Conservation (phyloP, 2,888 invertebrate species). For the Orchesella flavescens region DNA sequence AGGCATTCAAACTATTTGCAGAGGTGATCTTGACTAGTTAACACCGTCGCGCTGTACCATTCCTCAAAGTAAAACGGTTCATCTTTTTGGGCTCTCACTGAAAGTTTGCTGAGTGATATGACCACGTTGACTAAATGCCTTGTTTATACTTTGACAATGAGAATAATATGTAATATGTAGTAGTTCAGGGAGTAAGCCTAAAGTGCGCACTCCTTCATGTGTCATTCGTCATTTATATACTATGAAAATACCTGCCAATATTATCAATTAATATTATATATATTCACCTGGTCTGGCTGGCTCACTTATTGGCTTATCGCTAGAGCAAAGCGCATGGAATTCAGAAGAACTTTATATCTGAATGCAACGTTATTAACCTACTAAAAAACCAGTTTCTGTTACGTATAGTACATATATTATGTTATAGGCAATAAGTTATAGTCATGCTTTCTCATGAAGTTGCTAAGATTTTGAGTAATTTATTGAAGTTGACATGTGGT, state of each 20-base stretch:
- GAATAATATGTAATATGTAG: too few species aligned
- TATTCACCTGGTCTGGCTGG: too few species aligned
- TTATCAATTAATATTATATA: background rate
- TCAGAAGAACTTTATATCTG: background rate
- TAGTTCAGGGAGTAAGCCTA: too few species aligned
- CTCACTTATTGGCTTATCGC: too few species aligned
- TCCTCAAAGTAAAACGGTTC: too few species aligned
- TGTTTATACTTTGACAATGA: too few species aligned
- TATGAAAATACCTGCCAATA: slow-evolving; percentile 1
- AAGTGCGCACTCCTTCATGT: too few species aligned
- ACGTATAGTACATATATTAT: slow-evolving; percentile 37
- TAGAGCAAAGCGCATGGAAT: background rate
- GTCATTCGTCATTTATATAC: background rate
- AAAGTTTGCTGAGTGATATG: too few species aligned
- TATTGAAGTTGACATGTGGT: slow-evolving; percentile 49
- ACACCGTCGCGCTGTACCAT: background rate
- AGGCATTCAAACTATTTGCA: slow-evolving; percentile 38
- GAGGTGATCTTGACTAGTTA: slow-evolving; percentile 6
- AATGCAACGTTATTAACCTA: slow-evolving; percentile 63
- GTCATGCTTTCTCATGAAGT: slow-evolving; percentile 12
- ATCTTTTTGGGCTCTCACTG: too few species aligned
- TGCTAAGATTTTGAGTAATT: slow-evolving; percentile 37
- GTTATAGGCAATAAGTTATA: slow-evolving; percentile 54
- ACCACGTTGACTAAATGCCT: too few species aligned
- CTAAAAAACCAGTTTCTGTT: slow-evolving; percentile 63